Percentiles rank a stretch among this genome's conserved stretches.
phyloP scores from a whole-genome alignment of 2,888 invertebrate species.

The Eurytoma californica region DNA sequence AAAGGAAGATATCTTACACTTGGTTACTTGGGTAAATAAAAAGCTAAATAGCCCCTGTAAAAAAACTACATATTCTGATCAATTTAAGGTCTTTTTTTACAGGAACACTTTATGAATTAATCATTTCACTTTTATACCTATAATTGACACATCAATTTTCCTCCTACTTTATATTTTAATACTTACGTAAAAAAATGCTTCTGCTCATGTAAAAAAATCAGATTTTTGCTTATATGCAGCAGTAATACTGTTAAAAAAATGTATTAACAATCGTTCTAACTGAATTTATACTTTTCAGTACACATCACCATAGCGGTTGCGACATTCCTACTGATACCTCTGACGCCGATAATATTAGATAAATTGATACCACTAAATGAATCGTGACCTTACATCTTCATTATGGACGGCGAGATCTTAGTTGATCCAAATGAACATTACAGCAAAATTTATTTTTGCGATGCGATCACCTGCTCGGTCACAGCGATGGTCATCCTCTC shows the following conservation, averaged over 20 bases:
- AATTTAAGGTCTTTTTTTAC: too few species aligned
- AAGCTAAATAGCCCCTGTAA: too few species aligned
- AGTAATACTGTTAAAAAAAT: background rate
- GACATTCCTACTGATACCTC: background rate
- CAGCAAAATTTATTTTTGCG: constrained; percentile 7
- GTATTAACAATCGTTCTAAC: background rate
- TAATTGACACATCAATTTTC: too few species aligned
- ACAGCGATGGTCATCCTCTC: background rate
- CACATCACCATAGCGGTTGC: background rate
- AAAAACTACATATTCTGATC: too few species aligned
- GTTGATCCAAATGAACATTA: background rate
- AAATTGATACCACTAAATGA: constrained; percentile 3
- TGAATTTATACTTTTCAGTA: background rate
- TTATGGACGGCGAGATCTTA: constrained; percentile 9
- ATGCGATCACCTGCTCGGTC: background rate
- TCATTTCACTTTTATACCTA: too few species aligned
- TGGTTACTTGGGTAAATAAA: background rate
- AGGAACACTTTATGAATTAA: too few species aligned
- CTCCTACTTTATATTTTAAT: too few species aligned
- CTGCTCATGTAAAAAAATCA: too few species aligned
- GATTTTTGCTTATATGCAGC: too few species aligned
- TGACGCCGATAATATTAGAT: constrained; percentile 6
- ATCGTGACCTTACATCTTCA: constrained; percentile 1
- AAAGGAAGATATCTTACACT: background rate
- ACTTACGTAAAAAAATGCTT: too few species aligned